Evolutionary conservation across 1,140 invertebrate species (phyloP).

Genomic region (Sycobia sp.): DNA sequence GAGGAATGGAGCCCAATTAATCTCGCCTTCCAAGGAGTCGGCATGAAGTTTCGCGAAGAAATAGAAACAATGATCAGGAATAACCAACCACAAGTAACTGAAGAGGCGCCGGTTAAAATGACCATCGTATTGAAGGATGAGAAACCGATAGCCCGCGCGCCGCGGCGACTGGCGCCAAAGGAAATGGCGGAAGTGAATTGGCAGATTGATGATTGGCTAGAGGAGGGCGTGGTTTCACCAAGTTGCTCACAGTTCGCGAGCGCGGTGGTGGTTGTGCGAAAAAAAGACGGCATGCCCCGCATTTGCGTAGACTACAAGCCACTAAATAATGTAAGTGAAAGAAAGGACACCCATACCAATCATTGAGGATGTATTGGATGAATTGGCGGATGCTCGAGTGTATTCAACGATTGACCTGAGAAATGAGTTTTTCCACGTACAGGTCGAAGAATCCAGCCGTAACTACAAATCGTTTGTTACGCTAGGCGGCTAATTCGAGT

Average conservation of each 20-base stretch:
- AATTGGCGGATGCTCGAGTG: too few relatives aligned
- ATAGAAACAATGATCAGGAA: neutral
- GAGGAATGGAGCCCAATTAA: neutral
- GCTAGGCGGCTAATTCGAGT: constrained; percentile 39
- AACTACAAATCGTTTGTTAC: constrained; percentile 47
- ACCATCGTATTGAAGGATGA: constrained; percentile 12
- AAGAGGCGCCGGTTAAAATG: too few relatives aligned
- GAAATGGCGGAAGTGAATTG: too few relatives aligned
- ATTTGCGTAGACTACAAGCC: too few relatives aligned
- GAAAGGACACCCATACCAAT: too few relatives aligned
- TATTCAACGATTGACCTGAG: constrained; percentile 48
- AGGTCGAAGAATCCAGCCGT: constrained; percentile 37
- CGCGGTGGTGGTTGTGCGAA: constrained; percentile 39
- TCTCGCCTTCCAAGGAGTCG: neutral
- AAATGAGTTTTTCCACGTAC: constrained; percentile 51
- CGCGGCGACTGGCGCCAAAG: too few relatives aligned
- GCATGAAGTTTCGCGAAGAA: neutral
- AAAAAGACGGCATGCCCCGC: too few relatives aligned
- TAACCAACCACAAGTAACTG: neutral
- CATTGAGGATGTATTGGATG: too few relatives aligned
- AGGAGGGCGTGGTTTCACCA: neutral
- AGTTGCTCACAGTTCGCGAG: constrained; percentile 31
- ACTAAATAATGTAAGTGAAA: too few relatives aligned
- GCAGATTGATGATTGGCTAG: constrained; percentile 5
- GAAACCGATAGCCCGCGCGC: constrained; percentile 12